phyloP scores from a whole-genome alignment of 2,797 vertebrate species.

The Tapera naevia region DNA sequence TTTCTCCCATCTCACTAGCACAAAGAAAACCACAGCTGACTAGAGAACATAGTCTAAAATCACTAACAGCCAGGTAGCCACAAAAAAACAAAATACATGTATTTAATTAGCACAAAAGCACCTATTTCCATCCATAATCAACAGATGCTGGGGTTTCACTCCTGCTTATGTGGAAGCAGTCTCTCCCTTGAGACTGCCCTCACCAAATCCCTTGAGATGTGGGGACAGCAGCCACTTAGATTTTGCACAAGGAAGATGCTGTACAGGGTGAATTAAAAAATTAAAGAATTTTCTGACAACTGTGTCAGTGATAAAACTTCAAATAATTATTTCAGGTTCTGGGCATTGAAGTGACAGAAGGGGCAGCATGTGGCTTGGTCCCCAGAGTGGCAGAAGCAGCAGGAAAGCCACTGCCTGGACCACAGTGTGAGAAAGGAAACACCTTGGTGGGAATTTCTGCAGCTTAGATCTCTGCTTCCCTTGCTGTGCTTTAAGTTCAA shows the following conservation, averaged over 20 bases:
- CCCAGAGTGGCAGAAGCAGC: background rate
- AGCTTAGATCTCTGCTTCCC: background rate
- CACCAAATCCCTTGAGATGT: background rate
- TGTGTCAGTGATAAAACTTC: background rate
- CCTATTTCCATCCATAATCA: background rate
- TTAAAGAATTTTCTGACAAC: background rate
- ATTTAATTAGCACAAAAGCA: background rate
- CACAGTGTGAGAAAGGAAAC: fast-evolving
- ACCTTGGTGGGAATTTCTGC: background rate
- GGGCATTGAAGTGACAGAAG: background rate
- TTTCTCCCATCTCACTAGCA: background rate
- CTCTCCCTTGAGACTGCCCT: background rate
- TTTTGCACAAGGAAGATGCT: background rate
- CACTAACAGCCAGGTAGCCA: background rate
- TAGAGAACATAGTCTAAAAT: background rate
- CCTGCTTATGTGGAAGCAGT: background rate
- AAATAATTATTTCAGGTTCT: background rate
- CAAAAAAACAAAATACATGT: background rate
- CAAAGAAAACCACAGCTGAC: background rate
- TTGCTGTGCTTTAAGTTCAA: background rate
- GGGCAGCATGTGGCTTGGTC: background rate
- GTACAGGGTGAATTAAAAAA: background rate
- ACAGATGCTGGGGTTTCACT: background rate
- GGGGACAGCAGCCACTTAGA: background rate
- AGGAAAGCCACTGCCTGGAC: background rate